A percentile compares a stretch with the other conserved stretches of the same genome.
phyloP scores from a whole-genome alignment of 2,888 invertebrate species.

The Ennomos erosarius region DNA sequence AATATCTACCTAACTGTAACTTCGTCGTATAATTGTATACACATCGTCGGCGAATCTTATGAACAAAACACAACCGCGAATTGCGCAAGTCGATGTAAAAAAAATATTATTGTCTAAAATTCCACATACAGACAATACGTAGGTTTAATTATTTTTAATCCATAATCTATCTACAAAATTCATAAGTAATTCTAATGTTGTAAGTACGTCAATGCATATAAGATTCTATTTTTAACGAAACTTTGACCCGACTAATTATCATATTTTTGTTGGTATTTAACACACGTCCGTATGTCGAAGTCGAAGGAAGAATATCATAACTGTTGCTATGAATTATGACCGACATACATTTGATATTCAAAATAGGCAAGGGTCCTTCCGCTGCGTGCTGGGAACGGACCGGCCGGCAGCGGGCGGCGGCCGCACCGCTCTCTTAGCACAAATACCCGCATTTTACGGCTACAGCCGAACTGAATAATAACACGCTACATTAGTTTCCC shows the following conservation, averaged over 20 bases:
- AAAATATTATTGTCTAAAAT: constrained; percentile 39
- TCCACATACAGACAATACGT: constrained; percentile 56
- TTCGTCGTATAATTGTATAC: too few relatives aligned
- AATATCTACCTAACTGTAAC: too few relatives aligned
- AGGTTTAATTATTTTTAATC: constrained; percentile 48
- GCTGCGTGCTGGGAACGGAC: constrained; percentile 62
- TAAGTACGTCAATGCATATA: constrained; percentile 41
- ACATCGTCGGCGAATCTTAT: constrained; percentile 1
- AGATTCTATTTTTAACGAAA: constrained; percentile 52
- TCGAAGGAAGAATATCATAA: constrained; percentile 82
- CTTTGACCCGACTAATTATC: constrained; percentile 63
- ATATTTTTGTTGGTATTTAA: constrained; percentile 68
- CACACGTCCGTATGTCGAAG: constrained; percentile 66
- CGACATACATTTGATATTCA: constrained; percentile 82
- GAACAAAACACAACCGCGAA: too few relatives aligned
- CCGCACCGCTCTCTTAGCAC: constrained; percentile 53
- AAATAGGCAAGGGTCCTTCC: constrained; percentile 77
- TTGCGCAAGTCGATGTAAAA: constrained; percentile 44
- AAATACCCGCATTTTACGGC: constrained; percentile 82
- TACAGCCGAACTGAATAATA: constrained; percentile 83
- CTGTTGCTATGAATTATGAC: constrained; percentile 80
- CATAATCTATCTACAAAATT: constrained; percentile 36
- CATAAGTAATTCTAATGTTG: constrained; percentile 42
- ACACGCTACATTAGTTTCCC: constrained; percentile 86
- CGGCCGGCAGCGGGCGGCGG: constrained; percentile 39